phyloP scores from a whole-genome alignment of 2,113 vertebrate genomes.

The Semnopithecus entellus region DNA sequence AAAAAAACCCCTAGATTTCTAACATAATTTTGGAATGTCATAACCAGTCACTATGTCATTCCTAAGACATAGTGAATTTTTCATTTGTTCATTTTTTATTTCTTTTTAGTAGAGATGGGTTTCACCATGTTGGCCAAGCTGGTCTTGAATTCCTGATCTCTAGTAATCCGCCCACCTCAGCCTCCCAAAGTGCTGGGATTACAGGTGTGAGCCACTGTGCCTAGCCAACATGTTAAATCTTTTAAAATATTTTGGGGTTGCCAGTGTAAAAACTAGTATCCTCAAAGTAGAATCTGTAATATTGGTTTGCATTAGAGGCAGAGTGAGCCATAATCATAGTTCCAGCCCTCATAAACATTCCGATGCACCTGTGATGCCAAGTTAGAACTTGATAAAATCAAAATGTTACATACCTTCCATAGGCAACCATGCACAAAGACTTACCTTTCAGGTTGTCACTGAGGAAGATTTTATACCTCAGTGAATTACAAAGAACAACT shows the following conservation, averaged over 20 bases:
- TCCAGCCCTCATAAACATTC: not conserved
- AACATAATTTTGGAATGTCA: not conserved
- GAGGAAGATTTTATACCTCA: conserved; percentile 99
- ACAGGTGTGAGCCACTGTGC: too few relatives aligned
- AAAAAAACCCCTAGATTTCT: not conserved
- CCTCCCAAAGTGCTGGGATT: too few relatives aligned
- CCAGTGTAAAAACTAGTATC: not conserved
- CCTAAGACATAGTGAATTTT: not conserved
- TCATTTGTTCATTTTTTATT: too few relatives aligned
- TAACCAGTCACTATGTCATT: not conserved
- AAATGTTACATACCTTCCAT: not conserved
- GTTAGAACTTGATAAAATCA: not conserved
- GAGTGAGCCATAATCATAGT: not conserved
- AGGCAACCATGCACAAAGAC: conserved; percentile 44
- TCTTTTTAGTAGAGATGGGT: too few relatives aligned
- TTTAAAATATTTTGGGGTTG: not conserved
- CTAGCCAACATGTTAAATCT: not conserved
- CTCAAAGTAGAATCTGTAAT: not conserved
- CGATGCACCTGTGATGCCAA: not conserved
- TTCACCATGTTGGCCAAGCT: too few relatives aligned
- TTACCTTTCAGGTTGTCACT: conserved; percentile 95
- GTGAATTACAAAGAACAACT: conserved; percentile 96
- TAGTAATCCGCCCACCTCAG: too few relatives aligned
- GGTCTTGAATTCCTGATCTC: too few relatives aligned
- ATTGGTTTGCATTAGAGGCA: not conserved